Percentiles rank a stretch among this genome's conserved stretches.
phyloP scores from a whole-genome alignment of 2,113 vertebrate genomes.

The Odocoileus hemionus region DNA sequence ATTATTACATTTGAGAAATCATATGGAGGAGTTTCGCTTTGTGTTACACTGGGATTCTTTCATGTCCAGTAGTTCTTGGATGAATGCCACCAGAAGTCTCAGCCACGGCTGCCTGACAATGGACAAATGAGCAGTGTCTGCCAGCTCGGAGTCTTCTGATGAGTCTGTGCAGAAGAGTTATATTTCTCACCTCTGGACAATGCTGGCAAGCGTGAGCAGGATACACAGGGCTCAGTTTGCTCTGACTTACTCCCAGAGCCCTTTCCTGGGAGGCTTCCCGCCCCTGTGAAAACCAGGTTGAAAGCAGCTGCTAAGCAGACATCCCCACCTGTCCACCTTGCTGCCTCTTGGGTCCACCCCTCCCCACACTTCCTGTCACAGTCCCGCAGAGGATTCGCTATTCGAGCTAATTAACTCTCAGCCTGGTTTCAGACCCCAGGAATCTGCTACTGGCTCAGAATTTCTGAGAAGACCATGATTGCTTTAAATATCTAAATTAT shows the following conservation, averaged over 20 bases:
- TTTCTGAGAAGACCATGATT: neutral
- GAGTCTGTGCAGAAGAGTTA: neutral
- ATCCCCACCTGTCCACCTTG: neutral
- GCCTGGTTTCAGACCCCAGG: neutral
- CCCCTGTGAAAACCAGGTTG: accelerated
- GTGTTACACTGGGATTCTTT: neutral
- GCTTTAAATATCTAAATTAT: neutral
- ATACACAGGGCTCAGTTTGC: accelerated
- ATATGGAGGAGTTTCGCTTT: neutral
- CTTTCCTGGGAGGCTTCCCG: accelerated
- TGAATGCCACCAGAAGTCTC: neutral
- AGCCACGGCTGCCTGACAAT: too few relatives aligned
- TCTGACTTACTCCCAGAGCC: neutral
- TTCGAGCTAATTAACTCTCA: neutral
- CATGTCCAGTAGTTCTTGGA: neutral
- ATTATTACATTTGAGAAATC: neutral
- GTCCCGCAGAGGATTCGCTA: neutral
- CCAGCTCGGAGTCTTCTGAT: neutral
- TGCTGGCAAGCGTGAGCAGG: accelerated
- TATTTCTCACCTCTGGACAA: neutral
- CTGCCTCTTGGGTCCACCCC: neutral
- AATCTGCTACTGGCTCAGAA: neutral
- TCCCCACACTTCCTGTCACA: neutral
- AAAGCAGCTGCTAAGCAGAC: neutral
- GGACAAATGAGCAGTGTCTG: neutral